Evolutionary conservation across 2,888 invertebrate species (phyloP).

Genomic region (Phyllotreta cruciferae): DNA sequence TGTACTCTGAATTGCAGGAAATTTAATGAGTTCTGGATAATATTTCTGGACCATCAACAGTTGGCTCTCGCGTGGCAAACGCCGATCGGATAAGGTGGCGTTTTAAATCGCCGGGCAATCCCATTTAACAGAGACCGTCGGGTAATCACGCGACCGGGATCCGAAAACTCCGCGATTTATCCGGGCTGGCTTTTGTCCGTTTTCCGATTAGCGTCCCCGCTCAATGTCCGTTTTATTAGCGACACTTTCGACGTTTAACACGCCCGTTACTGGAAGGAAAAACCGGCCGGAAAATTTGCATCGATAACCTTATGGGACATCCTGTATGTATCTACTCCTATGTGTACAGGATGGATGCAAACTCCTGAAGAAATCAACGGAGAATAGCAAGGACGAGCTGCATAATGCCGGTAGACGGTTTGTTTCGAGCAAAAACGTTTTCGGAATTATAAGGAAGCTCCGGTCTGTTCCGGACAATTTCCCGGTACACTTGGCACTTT

Average conservation of each 20-base stretch:
- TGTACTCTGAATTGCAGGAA: too few species aligned
- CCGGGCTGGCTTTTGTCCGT: slow-evolving; percentile 30
- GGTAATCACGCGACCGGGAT: slow-evolving; percentile 40
- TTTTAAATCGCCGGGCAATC: slow-evolving; percentile 36
- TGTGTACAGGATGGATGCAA: too few species aligned
- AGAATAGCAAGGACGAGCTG: slow-evolving; percentile 13
- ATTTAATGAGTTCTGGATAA: too few species aligned
- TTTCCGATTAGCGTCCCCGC: slow-evolving; percentile 34
- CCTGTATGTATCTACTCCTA: too few species aligned
- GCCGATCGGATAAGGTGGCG: slow-evolving; percentile 29
- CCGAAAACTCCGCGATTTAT: slow-evolving; percentile 28
- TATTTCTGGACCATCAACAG: too few species aligned
- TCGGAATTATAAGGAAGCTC: slow-evolving; percentile 14
- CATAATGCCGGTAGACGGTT: slow-evolving; percentile 11
- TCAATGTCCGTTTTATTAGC: slow-evolving; percentile 25
- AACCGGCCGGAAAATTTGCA: too few species aligned
- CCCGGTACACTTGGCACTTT: slow-evolving; percentile 17
- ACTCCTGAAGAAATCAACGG: too few species aligned
- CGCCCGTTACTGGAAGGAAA: slow-evolving; percentile 6
- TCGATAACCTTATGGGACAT: too few species aligned
- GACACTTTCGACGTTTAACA: slow-evolving; percentile 13
- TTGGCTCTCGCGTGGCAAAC: too few species aligned
- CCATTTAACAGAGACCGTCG: slow-evolving; percentile 37
- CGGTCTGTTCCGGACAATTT: slow-evolving; percentile 18
- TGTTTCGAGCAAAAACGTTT: slow-evolving; percentile 18